Conservation (phyloP, 1,140 invertebrate species). For the Stenopsyche tienmushanensis region DNA sequence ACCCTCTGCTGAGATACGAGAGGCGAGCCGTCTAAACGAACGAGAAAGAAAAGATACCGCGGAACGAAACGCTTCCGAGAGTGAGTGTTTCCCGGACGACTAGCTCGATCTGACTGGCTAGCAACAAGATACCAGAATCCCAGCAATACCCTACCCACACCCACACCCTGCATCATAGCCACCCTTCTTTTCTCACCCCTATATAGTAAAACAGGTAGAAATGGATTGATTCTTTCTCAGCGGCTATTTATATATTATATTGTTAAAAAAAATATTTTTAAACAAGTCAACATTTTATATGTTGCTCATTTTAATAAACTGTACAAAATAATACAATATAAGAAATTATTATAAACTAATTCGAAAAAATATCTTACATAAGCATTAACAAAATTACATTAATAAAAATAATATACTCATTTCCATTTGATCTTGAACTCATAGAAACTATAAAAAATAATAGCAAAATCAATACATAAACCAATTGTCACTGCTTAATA, state of each 20-base stretch:
- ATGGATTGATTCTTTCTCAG: constrained; percentile 6
- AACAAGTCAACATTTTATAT: too few relatives aligned
- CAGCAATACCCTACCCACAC: constrained; percentile 17
- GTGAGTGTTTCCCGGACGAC: constrained; percentile 39
- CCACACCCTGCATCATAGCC: not conserved
- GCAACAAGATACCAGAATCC: constrained; percentile 34
- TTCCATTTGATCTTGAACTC: too few relatives aligned
- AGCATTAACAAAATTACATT: too few relatives aligned
- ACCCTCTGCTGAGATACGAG: constrained; percentile 16
- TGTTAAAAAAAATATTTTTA: too few relatives aligned
- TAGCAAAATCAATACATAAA: too few relatives aligned
- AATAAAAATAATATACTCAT: too few relatives aligned
- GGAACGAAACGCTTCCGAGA: constrained; percentile 3
- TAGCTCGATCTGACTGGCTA: constrained; percentile 38
- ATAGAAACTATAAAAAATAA: too few relatives aligned
- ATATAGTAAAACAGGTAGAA: constrained; percentile 4
- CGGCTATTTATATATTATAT: not conserved
- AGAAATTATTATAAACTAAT: too few relatives aligned
- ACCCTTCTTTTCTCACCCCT: constrained; percentile 16
- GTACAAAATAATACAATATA: too few relatives aligned
- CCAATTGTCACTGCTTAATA: too few relatives aligned
- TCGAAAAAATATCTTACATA: too few relatives aligned
- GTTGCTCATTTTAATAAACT: too few relatives aligned
- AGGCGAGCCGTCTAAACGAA: not conserved
- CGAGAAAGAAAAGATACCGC: not conserved